A percentile compares a stretch with the other conserved stretches of the same genome.
Evolutionary conservation across 2,888 invertebrate genomes (phyloP).

Genomic region (Torymus texanus): DNA sequence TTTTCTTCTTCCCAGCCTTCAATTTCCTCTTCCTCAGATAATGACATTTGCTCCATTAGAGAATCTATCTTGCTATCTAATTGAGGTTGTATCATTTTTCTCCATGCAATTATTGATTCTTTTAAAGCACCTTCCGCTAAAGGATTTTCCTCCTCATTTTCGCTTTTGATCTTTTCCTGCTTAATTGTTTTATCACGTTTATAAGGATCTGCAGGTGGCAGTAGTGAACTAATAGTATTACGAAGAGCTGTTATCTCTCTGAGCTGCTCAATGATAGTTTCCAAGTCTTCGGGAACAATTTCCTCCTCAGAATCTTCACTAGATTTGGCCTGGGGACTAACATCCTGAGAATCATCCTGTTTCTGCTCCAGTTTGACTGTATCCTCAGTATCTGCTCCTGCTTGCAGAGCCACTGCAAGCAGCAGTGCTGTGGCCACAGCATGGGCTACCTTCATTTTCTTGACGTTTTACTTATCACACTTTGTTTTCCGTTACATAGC

Average conservation of each 20-base stretch:
- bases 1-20: conserved; percentile 60
- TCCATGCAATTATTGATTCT: conserved; percentile 59
- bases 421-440: conserved; percentile 58
- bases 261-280: conserved; percentile 63
- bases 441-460: conserved; percentile 59
- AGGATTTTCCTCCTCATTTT: conserved; percentile 50
- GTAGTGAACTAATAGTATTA: conserved; percentile 64
- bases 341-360: conserved; percentile 39
- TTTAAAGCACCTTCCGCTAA: conserved; percentile 7
- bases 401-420: conserved; percentile 59
- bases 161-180: conserved; percentile 58
- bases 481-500: conserved; percentile 54
- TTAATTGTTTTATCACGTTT: conserved; percentile 60
- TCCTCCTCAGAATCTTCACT: conserved; percentile 64
- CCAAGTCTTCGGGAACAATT: conserved; percentile 60
- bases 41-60: conserved; percentile 44
- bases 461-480: conserved; percentile 42
- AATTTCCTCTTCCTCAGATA: conserved; percentile 55
- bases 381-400: conserved; percentile 60
- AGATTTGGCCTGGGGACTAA: conserved; percentile 55
- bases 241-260: conserved; percentile 63
- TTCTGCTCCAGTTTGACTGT: conserved; percentile 54
- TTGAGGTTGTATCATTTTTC: conserved; percentile 61
- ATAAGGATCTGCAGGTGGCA: conserved; percentile 61
- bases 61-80: conserved; percentile 57